A percentile compares a stretch with the other conserved stretches of the same genome.
Evolutionary conservation across 1,140 invertebrate genomes (phyloP).

Genomic region (Planococcus citri): DNA sequence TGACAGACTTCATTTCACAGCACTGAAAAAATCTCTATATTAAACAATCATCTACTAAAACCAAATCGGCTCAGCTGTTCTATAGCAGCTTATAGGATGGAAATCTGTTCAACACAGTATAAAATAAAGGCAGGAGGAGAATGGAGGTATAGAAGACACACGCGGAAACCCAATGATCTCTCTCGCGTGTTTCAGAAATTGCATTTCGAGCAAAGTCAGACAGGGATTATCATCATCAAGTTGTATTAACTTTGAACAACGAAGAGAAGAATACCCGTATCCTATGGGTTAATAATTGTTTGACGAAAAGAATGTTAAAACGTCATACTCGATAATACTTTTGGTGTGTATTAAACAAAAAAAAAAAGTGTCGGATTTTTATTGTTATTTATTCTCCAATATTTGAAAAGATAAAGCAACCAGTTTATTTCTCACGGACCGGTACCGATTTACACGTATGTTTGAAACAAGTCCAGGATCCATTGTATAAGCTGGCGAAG

Average conservation of each 20-base stretch:
- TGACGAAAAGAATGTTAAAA: not conserved
- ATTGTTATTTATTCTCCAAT: constrained; percentile 20
- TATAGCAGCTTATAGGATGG: too few relatives aligned
- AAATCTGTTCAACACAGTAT: too few relatives aligned
- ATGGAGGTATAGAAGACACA: too few relatives aligned
- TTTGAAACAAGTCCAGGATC: not conserved
- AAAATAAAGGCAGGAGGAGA: too few relatives aligned
- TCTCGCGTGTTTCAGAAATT: not conserved
- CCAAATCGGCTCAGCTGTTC: too few relatives aligned
- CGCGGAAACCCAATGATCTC: too few relatives aligned
- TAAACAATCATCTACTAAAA: too few relatives aligned
- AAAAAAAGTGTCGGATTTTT: constrained; percentile 18
- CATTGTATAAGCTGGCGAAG: not conserved
- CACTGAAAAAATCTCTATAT: too few relatives aligned
- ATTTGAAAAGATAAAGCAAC: constrained; percentile 17
- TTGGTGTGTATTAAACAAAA: not conserved
- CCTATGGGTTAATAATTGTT: not conserved
- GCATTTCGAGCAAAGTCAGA: too few relatives aligned
- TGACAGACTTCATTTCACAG: too few relatives aligned
- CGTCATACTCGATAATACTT: not conserved
- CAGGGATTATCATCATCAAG: too few relatives aligned
- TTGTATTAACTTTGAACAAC: too few relatives aligned
- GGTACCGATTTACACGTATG: constrained; percentile 11
- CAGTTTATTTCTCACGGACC: constrained; percentile 20
- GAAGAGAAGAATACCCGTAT: not conserved